These are phyloP conservation scores for Tiphia femorata DNA, from an alignment of 2,888 invertebrate species.

Conservation along the genomic window DNA sequence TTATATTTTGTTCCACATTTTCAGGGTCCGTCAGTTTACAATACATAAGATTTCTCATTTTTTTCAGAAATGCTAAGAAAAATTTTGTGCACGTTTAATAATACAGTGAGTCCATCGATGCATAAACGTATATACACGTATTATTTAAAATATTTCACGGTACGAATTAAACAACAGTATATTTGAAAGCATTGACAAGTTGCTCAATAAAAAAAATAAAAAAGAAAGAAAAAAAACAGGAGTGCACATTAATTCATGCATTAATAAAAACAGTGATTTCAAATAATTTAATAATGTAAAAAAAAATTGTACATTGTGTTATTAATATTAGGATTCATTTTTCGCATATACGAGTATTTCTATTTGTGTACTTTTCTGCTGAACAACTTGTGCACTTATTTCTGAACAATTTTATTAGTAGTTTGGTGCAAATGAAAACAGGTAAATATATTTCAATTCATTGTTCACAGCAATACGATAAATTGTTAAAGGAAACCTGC, in stretches of 20 bases:
- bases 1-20: too few species aligned
- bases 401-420: slow-evolving; percentile 25
- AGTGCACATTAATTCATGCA: neutral
- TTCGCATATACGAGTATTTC: too few species aligned
- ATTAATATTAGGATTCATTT: slow-evolving; percentile 8
- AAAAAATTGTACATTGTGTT: too few species aligned
- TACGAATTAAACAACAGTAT: slow-evolving; percentile 23
- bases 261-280: too few species aligned
- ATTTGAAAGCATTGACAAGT: slow-evolving; percentile 28
- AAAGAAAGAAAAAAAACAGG: neutral
- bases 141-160: slow-evolving; percentile 11
- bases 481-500: slow-evolving; percentile 15
- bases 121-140: slow-evolving; percentile 22
- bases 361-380: too few species aligned
- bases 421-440: too few species aligned
- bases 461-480: slow-evolving; percentile 26
- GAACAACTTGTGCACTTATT: slow-evolving; percentile 27
- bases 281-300: slow-evolving; percentile 5
- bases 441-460: slow-evolving; percentile 14
- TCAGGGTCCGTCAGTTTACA: too few species aligned
- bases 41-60: neutral
- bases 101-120: slow-evolving; percentile 13
- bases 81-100: neutral
- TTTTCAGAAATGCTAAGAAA: neutral
- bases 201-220: slow-evolving; percentile 24